Percentiles rank a stretch among this genome's conserved stretches.
phyloP scores from a whole-genome alignment of 2,797 vertebrate genomes.

The Myotis pilosus region DNA sequence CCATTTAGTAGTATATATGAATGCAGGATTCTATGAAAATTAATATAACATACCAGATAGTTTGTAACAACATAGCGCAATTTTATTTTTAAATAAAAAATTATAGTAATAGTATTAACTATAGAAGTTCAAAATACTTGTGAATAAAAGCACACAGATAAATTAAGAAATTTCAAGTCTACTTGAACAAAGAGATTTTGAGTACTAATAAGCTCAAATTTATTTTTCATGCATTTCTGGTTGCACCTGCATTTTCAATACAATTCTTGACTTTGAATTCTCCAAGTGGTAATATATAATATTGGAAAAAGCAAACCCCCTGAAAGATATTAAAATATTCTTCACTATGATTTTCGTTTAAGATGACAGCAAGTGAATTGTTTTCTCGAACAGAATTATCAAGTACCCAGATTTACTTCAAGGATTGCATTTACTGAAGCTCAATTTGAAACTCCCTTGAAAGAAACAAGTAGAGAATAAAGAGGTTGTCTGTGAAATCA shows the following conservation, averaged over 20 bases:
- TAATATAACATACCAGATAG: not conserved
- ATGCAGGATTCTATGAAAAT: not conserved
- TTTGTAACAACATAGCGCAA: not conserved
- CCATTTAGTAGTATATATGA: not conserved
- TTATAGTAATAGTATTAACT: not conserved
- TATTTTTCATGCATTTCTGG: not conserved
- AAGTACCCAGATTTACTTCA: conserved; percentile 51
- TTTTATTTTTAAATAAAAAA: not conserved
- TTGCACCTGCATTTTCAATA: conserved; percentile 49
- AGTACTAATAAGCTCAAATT: not conserved
- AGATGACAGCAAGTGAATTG: conserved; percentile 31
- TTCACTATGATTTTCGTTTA: conserved; percentile 69
- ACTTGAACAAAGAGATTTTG: conserved; percentile 10
- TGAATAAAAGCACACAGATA: not conserved
- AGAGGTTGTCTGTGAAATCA: conserved; percentile 19
- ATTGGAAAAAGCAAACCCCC: not conserved
- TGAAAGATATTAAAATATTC: conserved; percentile 7
- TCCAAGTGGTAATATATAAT: not conserved
- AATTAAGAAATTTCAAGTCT: not conserved
- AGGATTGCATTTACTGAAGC: conserved; percentile 58
- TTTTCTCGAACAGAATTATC: conserved; percentile 54
- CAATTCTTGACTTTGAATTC: conserved; percentile 1
- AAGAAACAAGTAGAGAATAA: conserved; percentile 17
- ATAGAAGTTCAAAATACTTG: not conserved
- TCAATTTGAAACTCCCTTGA: conserved; percentile 30